phyloP scores from a whole-genome alignment of 2,113 vertebrate species.

The Himantopus leucocephalus region DNA sequence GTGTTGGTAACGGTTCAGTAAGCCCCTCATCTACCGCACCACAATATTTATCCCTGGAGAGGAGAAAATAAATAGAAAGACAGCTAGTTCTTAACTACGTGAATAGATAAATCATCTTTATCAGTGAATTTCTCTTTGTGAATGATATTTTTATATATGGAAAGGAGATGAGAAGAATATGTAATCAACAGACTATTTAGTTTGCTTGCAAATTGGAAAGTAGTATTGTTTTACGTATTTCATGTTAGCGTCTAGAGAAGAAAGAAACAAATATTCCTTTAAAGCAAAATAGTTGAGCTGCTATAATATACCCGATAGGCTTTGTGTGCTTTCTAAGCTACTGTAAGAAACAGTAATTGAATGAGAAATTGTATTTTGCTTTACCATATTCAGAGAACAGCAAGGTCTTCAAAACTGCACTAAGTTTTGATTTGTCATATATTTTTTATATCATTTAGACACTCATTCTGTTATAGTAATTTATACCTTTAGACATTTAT shows the following conservation, averaged over 20 bases:
- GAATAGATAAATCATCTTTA: background rate
- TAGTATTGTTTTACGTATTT: background rate
- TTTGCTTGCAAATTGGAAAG: background rate
- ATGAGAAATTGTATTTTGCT: slow-evolving; percentile 2
- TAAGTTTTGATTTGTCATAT: background rate
- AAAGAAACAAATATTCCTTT: background rate
- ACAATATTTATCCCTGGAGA: background rate
- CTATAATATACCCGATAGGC: background rate
- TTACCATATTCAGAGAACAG: background rate
- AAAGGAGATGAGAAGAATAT: background rate
- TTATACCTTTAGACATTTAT: too few species aligned
- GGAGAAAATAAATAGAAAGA: background rate
- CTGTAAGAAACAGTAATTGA: background rate
- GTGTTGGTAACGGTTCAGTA: background rate
- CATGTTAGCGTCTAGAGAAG: background rate
- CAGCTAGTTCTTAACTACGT: background rate
- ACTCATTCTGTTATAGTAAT: background rate
- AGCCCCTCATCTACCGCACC: background rate
- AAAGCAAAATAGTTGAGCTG: background rate
- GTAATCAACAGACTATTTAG: background rate
- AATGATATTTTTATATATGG: background rate
- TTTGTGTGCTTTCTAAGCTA: background rate
- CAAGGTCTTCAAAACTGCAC: background rate
- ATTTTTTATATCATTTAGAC: background rate
- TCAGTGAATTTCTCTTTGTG: background rate